These are phyloP conservation scores for Caenorhabditis drosophilae DNA, from an alignment of 2,888 invertebrate genomes.

Conservation along the genomic window DNA sequence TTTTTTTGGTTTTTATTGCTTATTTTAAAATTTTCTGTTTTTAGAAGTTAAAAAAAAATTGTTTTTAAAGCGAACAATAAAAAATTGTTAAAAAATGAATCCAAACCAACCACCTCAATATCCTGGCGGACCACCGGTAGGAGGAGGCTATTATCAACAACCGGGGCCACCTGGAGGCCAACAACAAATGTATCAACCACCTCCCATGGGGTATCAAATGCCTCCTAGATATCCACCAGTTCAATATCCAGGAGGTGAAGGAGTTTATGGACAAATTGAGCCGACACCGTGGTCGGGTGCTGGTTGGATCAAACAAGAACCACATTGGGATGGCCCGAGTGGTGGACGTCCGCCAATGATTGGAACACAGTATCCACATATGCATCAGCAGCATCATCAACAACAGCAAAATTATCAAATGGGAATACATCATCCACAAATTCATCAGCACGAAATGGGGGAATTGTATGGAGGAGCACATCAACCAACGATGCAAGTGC, in stretches of 20 bases:
- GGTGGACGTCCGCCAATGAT: background rate
- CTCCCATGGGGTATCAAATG: too few species aligned
- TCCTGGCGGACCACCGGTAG: slow-evolving; percentile 5
- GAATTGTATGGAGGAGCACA: slow-evolving; percentile 7
- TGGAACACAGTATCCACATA: too few species aligned
- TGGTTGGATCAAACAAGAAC: slow-evolving; percentile 3
- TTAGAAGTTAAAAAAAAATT: background rate
- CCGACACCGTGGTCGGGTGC: background rate
- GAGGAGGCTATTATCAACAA: slow-evolving; percentile 7
- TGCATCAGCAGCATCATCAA: background rate
- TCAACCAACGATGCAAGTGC: slow-evolving; percentile 3
- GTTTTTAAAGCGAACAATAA: slow-evolving; percentile 5
- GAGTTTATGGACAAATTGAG: background rate
- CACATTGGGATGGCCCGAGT: slow-evolving; percentile 1
- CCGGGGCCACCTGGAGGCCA: too few species aligned
- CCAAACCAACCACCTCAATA: slow-evolving; percentile 23
- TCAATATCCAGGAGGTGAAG: slow-evolving; percentile 5
- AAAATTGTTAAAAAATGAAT: slow-evolving; percentile 9
- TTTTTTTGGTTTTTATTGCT: background rate
- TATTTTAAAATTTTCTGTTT: slow-evolving; percentile 3
- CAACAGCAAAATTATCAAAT: background rate
- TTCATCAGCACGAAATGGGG: slow-evolving; percentile 10
- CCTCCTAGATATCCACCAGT: slow-evolving; percentile 6
- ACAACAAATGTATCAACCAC: slow-evolving; percentile 3
- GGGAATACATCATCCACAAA: slow-evolving; percentile 10